Percentiles rank a stretch among this genome's conserved stretches.
These are phyloP conservation scores for Tetanocera ferruginea DNA, from an alignment of 2,888 invertebrate genomes.

Conservation along the genomic window DNA sequence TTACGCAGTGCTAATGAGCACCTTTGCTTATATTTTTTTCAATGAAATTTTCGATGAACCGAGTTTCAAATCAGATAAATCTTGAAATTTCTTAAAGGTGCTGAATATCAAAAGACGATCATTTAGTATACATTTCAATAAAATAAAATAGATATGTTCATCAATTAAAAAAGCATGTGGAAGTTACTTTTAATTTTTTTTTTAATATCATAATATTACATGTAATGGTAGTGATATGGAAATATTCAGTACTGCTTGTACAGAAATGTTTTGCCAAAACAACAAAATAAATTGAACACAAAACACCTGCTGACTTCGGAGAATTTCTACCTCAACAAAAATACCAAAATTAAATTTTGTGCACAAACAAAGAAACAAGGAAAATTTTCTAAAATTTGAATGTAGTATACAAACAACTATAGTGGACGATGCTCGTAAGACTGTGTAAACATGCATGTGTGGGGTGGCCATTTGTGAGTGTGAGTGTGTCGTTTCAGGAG, in stretches of 20 bases:
- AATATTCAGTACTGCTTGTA: conserved; percentile 10
- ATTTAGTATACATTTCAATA: too few relatives aligned
- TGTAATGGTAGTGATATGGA: background rate
- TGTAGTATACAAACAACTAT: background rate
- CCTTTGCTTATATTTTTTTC: too few relatives aligned
- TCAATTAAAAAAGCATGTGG: too few relatives aligned
- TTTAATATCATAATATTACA: background rate
- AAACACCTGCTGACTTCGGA: conserved; percentile 32
- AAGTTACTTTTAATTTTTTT: too few relatives aligned
- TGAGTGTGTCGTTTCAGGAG: background rate
- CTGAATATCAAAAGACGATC: too few relatives aligned
- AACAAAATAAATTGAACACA: conserved; percentile 22
- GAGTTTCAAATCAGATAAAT: too few relatives aligned
- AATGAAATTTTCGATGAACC: too few relatives aligned
- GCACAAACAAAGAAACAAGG: conserved; percentile 19
- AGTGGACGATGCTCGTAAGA: background rate
- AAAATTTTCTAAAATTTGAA: conserved; percentile 7
- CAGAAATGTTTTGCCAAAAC: background rate
- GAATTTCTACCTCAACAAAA: conserved; percentile 24
- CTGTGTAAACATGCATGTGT: background rate
- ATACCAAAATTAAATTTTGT: conserved; percentile 29
- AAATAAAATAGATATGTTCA: too few relatives aligned
- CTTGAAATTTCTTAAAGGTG: too few relatives aligned
- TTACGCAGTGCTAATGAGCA: too few relatives aligned
- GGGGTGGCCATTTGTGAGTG: background rate